Evolutionary conservation across 2,113 vertebrate genomes (phyloP).

Genomic region (Dipodomys stephensi): DNA sequence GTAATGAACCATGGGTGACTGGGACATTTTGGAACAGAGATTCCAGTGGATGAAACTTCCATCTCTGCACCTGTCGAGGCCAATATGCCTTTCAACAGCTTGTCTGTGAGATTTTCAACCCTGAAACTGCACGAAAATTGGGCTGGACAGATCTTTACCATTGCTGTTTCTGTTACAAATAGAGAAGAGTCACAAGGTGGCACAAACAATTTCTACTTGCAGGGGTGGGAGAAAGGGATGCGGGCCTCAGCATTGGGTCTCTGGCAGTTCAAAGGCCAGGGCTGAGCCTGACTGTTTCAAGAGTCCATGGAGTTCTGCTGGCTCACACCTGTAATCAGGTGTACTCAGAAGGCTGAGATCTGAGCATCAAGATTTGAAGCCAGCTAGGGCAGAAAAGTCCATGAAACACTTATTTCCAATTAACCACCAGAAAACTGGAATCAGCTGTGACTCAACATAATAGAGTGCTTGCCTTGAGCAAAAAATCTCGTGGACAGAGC

Average conservation of each 20-base stretch:
- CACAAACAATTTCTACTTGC: conserved; percentile 60
- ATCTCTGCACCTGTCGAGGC: conserved; percentile 64
- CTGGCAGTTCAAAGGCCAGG: neutral
- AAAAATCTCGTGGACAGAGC: too few species aligned
- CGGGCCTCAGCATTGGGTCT: neutral
- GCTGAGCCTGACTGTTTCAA: neutral
- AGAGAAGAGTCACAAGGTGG: conserved; percentile 63
- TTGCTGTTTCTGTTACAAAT: conserved; percentile 74
- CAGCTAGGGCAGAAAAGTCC: too few species aligned
- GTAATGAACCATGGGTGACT: neutral
- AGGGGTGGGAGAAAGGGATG: conserved; percentile 4
- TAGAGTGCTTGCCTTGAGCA: too few species aligned
- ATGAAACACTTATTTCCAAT: too few species aligned
- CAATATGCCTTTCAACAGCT: conserved; percentile 63
- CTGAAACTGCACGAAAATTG: conserved; percentile 59
- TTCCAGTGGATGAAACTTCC: neutral
- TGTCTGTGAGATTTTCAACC: conserved; percentile 65
- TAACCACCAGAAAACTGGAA: too few species aligned
- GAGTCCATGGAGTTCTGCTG: too few species aligned
- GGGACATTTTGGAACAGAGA: neutral
- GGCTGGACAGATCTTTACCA: conserved; percentile 72
- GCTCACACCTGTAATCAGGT: too few species aligned
- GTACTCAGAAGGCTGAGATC: too few species aligned
- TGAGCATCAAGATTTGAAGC: too few species aligned
- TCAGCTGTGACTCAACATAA: too few species aligned